phyloP scores from a whole-genome alignment of 2,888 invertebrate genomes.

The Stegophylla sp. region DNA sequence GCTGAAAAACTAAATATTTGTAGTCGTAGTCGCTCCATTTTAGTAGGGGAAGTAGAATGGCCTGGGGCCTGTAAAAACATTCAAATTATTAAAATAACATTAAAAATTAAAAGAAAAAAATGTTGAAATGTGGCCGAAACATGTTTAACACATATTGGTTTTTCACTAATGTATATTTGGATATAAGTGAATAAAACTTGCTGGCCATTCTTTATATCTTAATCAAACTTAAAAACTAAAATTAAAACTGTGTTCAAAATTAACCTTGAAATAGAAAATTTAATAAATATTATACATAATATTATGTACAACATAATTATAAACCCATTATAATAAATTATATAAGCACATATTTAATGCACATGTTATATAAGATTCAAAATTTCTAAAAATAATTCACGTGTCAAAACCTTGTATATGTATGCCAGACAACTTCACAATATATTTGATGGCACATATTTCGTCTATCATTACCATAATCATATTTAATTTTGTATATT shows the following conservation, averaged over 20 bases:
- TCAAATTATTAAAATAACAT: conserved; percentile 50
- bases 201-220: not conserved
- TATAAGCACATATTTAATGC: too few species aligned
- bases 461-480: too few species aligned
- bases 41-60: conserved; percentile 56
- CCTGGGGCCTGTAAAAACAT: conserved; percentile 56
- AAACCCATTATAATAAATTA: too few species aligned
- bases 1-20: conserved; percentile 38
- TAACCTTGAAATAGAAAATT: not conserved
- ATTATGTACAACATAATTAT: too few species aligned
- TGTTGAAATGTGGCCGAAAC: not conserved
- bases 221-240: conserved; percentile 3
- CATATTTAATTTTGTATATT: too few species aligned
- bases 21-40: conserved; percentile 39
- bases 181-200: not conserved
- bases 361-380: too few species aligned
- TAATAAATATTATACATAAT: too few species aligned
- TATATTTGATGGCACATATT: too few species aligned
- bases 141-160: not conserved
- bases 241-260: not conserved
- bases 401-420: too few species aligned
- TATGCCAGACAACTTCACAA: too few species aligned
- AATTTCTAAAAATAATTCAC: too few species aligned
- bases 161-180: not conserved
- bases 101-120: conserved; percentile 27